Conservation (phyloP, 2,888 invertebrate species). For the Clostera curtula region DNA sequence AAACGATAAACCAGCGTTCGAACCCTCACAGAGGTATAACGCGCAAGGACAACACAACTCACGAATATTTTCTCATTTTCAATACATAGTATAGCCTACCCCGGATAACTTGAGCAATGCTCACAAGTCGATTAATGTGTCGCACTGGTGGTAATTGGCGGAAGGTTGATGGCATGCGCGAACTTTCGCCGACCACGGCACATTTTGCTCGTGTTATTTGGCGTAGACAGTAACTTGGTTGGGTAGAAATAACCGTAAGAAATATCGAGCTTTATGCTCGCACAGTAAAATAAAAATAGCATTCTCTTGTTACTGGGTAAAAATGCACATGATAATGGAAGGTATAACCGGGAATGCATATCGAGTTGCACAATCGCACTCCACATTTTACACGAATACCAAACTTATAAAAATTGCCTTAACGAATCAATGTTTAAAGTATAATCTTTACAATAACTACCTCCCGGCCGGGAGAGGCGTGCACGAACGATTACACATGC, state of each 20-base stretch:
- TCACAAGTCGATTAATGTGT: no score
- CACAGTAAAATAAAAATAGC: constrained; percentile 21
- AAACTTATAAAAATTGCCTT: constrained; percentile 59
- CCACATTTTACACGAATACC: no score
- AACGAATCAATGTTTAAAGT: constrained; percentile 46
- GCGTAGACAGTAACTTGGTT: no score
- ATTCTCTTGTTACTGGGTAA: constrained; percentile 31
- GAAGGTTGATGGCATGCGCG: no score
- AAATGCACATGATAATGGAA: constrained; percentile 55
- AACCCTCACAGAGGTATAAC: constrained; percentile 42
- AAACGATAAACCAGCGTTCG: no score
- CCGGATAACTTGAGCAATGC: no score
- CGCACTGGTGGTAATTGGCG: no score
- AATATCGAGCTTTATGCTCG: constrained; percentile 11
- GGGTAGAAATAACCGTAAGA: no score
- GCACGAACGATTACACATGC: constrained; percentile 31
- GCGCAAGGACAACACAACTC: constrained; percentile 31
- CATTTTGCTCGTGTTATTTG: no score
- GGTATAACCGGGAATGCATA: constrained; percentile 59
- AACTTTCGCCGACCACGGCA: no score
- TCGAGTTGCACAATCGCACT: constrained; percentile 38
- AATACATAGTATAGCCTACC: no score
- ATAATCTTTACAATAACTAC: constrained; percentile 31
- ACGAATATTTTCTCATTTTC: constrained; percentile 13
- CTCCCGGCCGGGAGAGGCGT: no score